Evolutionary conservation across 2,888 invertebrate species (phyloP).

Genomic region (Helicoverpa assulta): DNA sequence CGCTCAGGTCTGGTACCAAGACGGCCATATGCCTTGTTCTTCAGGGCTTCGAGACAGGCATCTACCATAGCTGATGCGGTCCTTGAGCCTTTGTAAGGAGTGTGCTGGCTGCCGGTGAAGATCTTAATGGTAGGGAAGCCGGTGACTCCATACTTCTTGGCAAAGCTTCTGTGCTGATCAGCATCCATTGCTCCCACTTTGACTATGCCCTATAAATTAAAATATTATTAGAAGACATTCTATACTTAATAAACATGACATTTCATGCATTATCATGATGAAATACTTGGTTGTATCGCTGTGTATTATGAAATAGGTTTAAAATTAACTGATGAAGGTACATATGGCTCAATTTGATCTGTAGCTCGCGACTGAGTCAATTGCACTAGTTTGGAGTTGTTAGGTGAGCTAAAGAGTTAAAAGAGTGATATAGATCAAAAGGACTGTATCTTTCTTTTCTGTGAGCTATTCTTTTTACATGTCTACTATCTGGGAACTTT

Average conservation of each 20-base stretch:
- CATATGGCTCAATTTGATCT: too few species aligned
- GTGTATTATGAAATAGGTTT: too few species aligned
- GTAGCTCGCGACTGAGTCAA: too few species aligned
- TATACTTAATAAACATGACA: too few species aligned
- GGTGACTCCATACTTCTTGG: constrained; percentile 94
- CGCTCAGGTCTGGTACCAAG: constrained; percentile 91
- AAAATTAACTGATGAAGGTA: too few species aligned
- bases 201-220: constrained; percentile 93
- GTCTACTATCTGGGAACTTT: not conserved
- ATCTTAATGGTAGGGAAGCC: constrained; percentile 99
- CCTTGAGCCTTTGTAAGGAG: constrained; percentile 95
- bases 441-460: too few species aligned
- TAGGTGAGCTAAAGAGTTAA: too few species aligned
- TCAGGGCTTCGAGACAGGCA: constrained; percentile 94
- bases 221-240: not conserved
- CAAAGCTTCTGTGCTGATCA: constrained; percentile 96
- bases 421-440: too few species aligned
- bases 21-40: constrained; percentile 93
- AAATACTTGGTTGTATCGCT: too few species aligned
- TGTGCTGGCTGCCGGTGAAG: constrained; percentile 96
- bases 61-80: constrained; percentile 96
- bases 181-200: constrained; percentile 98
- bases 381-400: too few species aligned
- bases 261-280: too few species aligned
- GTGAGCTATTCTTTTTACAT: too few species aligned